Percentiles rank a stretch among this genome's conserved stretches.
phyloP scores from a whole-genome alignment of 2,113 vertebrate genomes.

The Galemys pyrenaicus region DNA sequence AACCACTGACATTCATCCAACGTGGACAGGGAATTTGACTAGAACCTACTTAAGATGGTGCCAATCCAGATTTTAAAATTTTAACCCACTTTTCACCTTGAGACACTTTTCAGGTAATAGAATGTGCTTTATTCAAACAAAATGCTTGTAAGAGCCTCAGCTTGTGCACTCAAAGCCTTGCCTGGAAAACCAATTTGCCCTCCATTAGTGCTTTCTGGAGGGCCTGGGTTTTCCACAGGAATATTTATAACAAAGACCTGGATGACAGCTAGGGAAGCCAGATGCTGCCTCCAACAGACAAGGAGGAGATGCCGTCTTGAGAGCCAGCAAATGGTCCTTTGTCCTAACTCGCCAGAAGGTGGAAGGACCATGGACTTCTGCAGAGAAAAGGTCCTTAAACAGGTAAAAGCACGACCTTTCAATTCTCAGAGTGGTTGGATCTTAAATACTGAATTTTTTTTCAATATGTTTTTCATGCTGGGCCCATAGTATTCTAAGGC shows the following conservation, averaged over 20 bases:
- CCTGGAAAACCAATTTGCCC: conserved; percentile 90
- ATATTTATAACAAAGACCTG: conserved; percentile 88
- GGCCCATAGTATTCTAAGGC: not conserved
- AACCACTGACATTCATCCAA: not conserved
- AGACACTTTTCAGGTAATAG: conserved; percentile 81
- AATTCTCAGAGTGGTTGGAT: not conserved
- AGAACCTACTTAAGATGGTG: not conserved
- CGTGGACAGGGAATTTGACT: not conserved
- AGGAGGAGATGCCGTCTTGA: conserved; percentile 38
- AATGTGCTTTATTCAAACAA: conserved; percentile 88
- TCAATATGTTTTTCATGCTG: not conserved
- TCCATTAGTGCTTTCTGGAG: conserved; percentile 90
- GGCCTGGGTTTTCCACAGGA: conserved; percentile 90
- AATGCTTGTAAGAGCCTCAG: conserved; percentile 90
- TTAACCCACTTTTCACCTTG: not conserved
- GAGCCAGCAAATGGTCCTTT: not conserved
- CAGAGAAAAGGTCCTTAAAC: not conserved
- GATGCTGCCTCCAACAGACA: conserved; percentile 85
- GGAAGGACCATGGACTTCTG: not conserved
- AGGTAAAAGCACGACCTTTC: not conserved
- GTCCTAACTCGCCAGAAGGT: not conserved
- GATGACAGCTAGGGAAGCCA: conserved; percentile 85
- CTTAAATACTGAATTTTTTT: not conserved
- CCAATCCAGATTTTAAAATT: not conserved
- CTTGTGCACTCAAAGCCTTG: conserved; percentile 78